Conservation (phyloP, 2,797 vertebrate genomes). For the Onychomys arenicola region DNA sequence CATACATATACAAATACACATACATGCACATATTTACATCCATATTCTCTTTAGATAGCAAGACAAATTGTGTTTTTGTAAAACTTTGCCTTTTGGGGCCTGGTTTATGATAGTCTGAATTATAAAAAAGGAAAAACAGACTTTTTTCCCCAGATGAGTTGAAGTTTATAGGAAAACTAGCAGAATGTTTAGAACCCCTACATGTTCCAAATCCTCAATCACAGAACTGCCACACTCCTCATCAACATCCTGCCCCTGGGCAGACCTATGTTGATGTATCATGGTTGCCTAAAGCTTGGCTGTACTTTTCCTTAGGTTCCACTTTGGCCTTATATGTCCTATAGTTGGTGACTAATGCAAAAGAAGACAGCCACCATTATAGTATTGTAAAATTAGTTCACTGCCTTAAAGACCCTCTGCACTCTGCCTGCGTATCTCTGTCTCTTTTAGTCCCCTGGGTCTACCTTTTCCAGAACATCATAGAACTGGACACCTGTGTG, state of each 20-base stretch:
- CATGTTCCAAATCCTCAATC: background rate
- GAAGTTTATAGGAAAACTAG: slow-evolving; percentile 18
- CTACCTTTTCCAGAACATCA: slow-evolving; percentile 14
- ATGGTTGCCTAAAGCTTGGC: background rate
- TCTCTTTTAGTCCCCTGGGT: background rate
- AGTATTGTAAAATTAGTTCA: background rate
- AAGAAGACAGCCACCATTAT: background rate
- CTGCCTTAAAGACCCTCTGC: background rate
- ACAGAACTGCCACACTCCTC: background rate
- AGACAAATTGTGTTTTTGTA: background rate
- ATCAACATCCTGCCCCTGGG: background rate
- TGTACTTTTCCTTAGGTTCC: background rate
- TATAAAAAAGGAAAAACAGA: background rate
- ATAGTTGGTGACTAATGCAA: background rate
- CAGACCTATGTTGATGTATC: background rate
- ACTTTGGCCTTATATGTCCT: background rate
- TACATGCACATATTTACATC: background rate
- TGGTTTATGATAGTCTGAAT: background rate
- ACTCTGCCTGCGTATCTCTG: background rate
- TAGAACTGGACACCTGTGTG: background rate
- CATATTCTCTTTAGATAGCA: background rate
- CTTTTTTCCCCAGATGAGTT: background rate
- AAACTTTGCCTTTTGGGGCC: slow-evolving; percentile 5
- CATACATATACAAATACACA: background rate
- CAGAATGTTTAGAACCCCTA: background rate